phyloP scores from a whole-genome alignment of 2,113 vertebrate genomes.

The Callipepla squamata region DNA sequence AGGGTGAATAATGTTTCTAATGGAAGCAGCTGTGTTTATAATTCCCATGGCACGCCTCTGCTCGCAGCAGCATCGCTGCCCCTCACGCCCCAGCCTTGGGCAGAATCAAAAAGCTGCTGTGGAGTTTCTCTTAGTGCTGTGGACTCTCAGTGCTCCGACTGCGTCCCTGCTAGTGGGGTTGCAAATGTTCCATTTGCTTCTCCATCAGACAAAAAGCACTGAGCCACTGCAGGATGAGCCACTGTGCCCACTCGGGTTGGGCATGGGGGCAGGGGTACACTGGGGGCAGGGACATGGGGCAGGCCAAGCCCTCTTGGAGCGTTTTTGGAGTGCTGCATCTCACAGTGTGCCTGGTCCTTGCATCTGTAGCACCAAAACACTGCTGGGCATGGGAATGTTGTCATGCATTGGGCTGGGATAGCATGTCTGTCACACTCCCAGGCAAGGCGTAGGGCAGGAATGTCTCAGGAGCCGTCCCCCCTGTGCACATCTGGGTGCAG shows the following conservation, averaged over 20 bases:
- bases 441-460: background rate
- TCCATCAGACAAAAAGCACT: background rate
- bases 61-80: background rate
- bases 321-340: background rate
- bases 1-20: background rate
- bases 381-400: background rate
- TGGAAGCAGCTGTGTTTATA: constrained; percentile 24
- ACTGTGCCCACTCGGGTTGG: background rate
- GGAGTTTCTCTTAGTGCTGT: background rate
- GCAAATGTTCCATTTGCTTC: background rate
- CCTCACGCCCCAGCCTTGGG: fast-evolving
- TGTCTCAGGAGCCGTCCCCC: background rate
- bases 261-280: too few relatives aligned
- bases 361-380: background rate
- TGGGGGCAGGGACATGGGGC: fast-evolving
- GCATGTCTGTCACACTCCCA: fast-evolving
- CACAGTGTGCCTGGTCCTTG: background rate
- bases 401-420: background rate
- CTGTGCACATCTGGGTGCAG: background rate
- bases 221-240: background rate
- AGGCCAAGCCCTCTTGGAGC: background rate
- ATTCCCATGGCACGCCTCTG: background rate
- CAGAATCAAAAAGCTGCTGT: background rate
- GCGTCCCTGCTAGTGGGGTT: background rate
- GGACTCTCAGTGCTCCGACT: too few relatives aligned